Evolutionary conservation across 2,888 invertebrate species (phyloP).

Genomic region (Hemithea aestivaria): DNA sequence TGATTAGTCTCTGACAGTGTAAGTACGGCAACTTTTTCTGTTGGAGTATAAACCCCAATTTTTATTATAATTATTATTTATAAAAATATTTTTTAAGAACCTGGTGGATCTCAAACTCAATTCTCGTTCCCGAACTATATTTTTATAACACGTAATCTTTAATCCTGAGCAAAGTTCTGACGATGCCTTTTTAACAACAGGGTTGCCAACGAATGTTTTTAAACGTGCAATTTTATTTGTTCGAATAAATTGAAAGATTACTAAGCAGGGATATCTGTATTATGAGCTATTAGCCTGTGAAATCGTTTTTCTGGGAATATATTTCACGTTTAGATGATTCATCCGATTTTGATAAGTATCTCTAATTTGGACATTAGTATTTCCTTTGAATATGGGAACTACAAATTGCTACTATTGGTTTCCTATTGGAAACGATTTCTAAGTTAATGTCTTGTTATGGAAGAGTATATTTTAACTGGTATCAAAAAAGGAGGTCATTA

Average conservation of each 20-base stretch:
- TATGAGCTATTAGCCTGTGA: slow-evolving; percentile 36
- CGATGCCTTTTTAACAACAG: slow-evolving; percentile 59
- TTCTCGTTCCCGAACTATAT: slow-evolving; percentile 39
- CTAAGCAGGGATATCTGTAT: slow-evolving; percentile 43
- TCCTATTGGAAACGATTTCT: slow-evolving; percentile 12
- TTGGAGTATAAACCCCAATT: too few relatives aligned
- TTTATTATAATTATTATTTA: too few relatives aligned
- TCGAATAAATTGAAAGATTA: slow-evolving; percentile 60
- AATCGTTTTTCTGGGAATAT: slow-evolving; percentile 36
- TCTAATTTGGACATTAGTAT: slow-evolving; percentile 15
- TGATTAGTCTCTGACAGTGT: too few relatives aligned
- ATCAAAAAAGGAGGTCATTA: too few relatives aligned
- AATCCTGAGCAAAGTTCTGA: slow-evolving; percentile 48
- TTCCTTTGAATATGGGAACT: slow-evolving; percentile 14
- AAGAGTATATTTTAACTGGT: too few relatives aligned
- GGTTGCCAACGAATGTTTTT: slow-evolving; percentile 34
- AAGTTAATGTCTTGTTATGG: too few relatives aligned
- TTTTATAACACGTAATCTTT: slow-evolving; percentile 56
- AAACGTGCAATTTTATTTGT: slow-evolving; percentile 52
- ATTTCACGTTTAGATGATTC: slow-evolving; percentile 35
- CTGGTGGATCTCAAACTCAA: slow-evolving; percentile 6
- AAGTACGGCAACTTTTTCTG: too few relatives aligned
- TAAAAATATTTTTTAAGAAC: background rate
- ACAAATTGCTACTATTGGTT: slow-evolving; percentile 9
- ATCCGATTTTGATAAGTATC: slow-evolving; percentile 21